phyloP scores from a whole-genome alignment of 2,888 invertebrate species.

The Amitus sp. region DNA sequence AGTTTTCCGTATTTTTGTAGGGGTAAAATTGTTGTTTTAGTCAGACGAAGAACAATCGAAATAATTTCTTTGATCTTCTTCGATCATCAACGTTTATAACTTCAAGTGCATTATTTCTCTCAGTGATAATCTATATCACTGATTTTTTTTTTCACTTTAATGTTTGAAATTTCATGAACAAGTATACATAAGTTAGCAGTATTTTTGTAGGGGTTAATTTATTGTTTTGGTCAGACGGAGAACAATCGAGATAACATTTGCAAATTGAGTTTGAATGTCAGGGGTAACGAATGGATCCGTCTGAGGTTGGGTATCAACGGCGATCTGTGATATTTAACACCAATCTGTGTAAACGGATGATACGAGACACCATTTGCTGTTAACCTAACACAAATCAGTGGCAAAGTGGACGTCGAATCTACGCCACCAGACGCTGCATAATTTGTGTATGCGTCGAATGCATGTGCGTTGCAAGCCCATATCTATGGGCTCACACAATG shows the following conservation, averaged over 20 bases:
- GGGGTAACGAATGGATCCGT: slow-evolving; percentile 40
- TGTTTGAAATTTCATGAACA: too few relatives aligned
- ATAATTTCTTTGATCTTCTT: too few relatives aligned
- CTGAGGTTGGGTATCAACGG: slow-evolving; percentile 12
- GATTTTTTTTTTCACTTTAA: too few relatives aligned
- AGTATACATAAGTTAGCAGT: too few relatives aligned
- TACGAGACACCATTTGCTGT: slow-evolving; percentile 9
- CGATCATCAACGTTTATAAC: too few relatives aligned
- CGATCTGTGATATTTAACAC: slow-evolving; percentile 8
- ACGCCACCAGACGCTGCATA: slow-evolving; percentile 7
- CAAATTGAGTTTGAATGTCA: slow-evolving; percentile 8
- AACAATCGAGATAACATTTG: not conserved
- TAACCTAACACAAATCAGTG: slow-evolving; percentile 12
- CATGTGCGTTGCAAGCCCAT: not conserved
- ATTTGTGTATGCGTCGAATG: not conserved
- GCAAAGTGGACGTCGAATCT: slow-evolving; percentile 5
- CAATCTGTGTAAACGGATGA: slow-evolving; percentile 6
- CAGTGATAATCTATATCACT: too few relatives aligned
- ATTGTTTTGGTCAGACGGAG: too few relatives aligned
- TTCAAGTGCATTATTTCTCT: too few relatives aligned
- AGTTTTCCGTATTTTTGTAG: too few relatives aligned
- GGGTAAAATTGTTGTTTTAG: too few relatives aligned
- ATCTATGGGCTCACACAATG: not conserved
- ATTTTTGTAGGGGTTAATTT: too few relatives aligned
- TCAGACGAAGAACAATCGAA: too few relatives aligned